Percentiles rank a stretch among this genome's conserved stretches.
These are phyloP conservation scores for Nemapogon koenigi DNA, from an alignment of 2,888 invertebrate genomes.

Conservation along the genomic window DNA sequence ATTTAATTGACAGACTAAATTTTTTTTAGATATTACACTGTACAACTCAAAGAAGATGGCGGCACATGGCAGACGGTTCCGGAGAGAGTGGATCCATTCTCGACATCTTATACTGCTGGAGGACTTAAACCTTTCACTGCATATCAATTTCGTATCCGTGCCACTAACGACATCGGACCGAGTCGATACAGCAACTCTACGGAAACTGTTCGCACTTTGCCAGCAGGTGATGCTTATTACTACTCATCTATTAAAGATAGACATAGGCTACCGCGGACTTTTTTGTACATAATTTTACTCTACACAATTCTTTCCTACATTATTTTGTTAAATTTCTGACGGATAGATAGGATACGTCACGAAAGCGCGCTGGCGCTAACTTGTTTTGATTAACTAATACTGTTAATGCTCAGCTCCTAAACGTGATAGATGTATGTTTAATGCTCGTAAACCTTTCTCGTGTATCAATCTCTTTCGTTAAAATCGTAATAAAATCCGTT, in stretches of 20 bases:
- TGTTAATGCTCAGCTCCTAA: no score
- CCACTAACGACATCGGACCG: conserved; percentile 94
- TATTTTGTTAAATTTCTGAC: no score
- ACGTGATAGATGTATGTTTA: background rate
- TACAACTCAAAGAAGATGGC: conserved; percentile 87
- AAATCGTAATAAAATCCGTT: no score
- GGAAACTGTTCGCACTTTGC: conserved; percentile 83
- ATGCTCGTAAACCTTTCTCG: background rate
- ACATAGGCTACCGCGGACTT: no score
- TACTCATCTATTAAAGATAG: no score
- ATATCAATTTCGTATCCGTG: conserved; percentile 92
- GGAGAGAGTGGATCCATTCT: conserved; percentile 85
- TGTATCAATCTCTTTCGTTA: no score
- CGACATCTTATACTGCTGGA: conserved; percentile 86
- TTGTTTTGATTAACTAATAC: no score
- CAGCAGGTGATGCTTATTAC: conserved; percentile 80
- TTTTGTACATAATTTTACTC: no score
- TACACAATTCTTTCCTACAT: no score
- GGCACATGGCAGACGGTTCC: conserved; percentile 86
- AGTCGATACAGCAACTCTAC: conserved; percentile 92
- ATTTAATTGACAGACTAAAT: no score
- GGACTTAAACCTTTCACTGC: conserved; percentile 86
- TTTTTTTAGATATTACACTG: conserved; percentile 79
- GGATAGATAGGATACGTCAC: no score
- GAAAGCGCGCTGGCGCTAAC: no score